Conservation (phyloP, 2,888 invertebrate species). For the Phyto melanocephala region DNA sequence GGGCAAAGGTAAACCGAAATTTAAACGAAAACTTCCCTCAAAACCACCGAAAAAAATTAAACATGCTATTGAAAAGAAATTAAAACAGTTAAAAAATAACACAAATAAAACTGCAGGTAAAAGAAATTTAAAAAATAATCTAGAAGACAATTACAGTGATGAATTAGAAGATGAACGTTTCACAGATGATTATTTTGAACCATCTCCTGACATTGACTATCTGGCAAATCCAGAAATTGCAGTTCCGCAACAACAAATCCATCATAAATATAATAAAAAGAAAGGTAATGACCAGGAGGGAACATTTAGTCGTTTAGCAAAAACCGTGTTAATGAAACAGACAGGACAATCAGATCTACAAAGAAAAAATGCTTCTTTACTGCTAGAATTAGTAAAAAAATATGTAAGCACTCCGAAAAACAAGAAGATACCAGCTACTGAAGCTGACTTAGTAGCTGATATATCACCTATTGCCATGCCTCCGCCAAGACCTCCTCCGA, state of each 20-base stretch:
- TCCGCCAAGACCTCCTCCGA: background rate
- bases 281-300: slow-evolving; percentile 44
- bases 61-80: background rate
- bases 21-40: slow-evolving; percentile 50
- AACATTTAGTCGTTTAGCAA: slow-evolving; percentile 72
- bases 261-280: background rate
- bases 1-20: slow-evolving; percentile 70
- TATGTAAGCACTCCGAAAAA: slow-evolving; percentile 73
- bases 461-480: slow-evolving; percentile 69
- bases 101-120: background rate
- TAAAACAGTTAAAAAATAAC: background rate
- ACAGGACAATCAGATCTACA: slow-evolving; percentile 61
- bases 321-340: slow-evolving; percentile 71
- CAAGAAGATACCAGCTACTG: slow-evolving; percentile 19
- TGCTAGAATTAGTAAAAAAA: slow-evolving; percentile 71
- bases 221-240: background rate
- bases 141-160: slow-evolving; percentile 7
- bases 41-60: slow-evolving; percentile 21
- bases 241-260: background rate
- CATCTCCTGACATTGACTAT: background rate
- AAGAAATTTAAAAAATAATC: background rate
- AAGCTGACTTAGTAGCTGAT: background rate
- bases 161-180: background rate
- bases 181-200: slow-evolving; percentile 17
- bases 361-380: slow-evolving; percentile 21